phyloP scores from a whole-genome alignment of 2,113 vertebrate genomes.

The Paramisgurnus dabryanus region DNA sequence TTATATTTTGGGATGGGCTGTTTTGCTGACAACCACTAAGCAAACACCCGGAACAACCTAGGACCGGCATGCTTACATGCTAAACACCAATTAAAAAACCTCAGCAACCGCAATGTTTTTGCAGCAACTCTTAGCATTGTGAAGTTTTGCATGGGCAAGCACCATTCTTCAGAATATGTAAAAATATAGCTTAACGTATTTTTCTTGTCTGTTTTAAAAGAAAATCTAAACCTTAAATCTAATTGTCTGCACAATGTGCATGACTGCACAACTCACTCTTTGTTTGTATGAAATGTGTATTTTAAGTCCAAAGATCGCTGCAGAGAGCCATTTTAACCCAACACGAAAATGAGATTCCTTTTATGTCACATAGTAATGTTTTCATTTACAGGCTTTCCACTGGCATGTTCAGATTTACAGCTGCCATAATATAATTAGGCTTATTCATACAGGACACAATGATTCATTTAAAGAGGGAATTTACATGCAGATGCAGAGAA shows the following conservation, averaged over 20 bases:
- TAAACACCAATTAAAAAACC: too few species aligned
- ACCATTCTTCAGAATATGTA: too few species aligned
- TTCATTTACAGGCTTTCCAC: constrained; percentile 34
- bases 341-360: constrained; percentile 40
- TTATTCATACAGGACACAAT: constrained; percentile 37
- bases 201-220: too few species aligned
- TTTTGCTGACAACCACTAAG: too few species aligned
- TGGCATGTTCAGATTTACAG: constrained; percentile 43
- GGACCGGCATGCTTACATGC: too few species aligned
- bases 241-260: constrained; percentile 6
- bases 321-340: constrained; percentile 51
- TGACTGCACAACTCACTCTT: constrained; percentile 25
- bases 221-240: too few species aligned
- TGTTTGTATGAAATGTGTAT: constrained; percentile 54
- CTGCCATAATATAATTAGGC: constrained; percentile 44
- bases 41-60: too few species aligned
- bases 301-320: constrained; percentile 25
- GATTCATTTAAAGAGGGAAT: constrained; percentile 49
- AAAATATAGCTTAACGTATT: too few species aligned
- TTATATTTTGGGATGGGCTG: too few species aligned
- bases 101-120: too few species aligned
- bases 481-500: constrained; percentile 12
- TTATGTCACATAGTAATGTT: constrained; percentile 39
- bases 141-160: too few species aligned
- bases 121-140: too few species aligned